Base-by-base conservation (phyloP, 2,797 vertebrate species). In the Protonibea diacanthus region DNA sequence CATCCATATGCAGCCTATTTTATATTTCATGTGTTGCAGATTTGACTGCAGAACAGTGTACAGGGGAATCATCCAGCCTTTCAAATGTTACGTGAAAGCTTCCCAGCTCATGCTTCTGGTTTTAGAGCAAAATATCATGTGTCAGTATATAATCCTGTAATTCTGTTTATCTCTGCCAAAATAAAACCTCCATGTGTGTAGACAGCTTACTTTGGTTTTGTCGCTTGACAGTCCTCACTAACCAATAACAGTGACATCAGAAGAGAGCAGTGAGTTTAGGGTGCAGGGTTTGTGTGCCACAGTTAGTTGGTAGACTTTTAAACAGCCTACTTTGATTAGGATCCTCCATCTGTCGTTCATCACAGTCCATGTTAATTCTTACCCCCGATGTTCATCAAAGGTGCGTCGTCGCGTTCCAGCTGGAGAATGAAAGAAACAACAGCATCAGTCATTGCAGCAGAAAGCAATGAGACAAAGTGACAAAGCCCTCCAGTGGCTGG, bases 341-440 rank as follows among this genome's bases (percentile, higher is more conserved):
- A 23, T 47, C 10, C 33, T 33, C 7, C 33, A 0, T 55, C 25
- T 33, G 21, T 15, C 11, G 14, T 70, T 55, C 45, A 23, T 67
- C 44, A 45, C 2, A 0, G 15, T 38, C 3, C 15, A 14, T 13
- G 40, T 3, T n/a, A 9, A 21, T 47, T 57, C 18, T 25, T n/a
- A n/a, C 38, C 48, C 15, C 23, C 23, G n/a, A 0, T 14, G 56
- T 40, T 40, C 52, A 29, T 17, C 18, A 45, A 29, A 27, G 33
- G 33, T 38, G 33, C 2, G 33, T 9, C 7, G 33, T 9, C 8
- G 8, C 2, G 21, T 6, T 23, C n/a, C 33, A 53, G 64, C 64
- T 64, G 62, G 47, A 51, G 27, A n/a, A 27, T 21, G 47, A 20
- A 27, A 25, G 17, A 25, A 25, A 67, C 51, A 67, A 67, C 49